Evolutionary conservation across 2,113 vertebrate species (phyloP), one percentile per base, ranked within the genome.

Genomic region (Myiagra hebetior): DNA sequence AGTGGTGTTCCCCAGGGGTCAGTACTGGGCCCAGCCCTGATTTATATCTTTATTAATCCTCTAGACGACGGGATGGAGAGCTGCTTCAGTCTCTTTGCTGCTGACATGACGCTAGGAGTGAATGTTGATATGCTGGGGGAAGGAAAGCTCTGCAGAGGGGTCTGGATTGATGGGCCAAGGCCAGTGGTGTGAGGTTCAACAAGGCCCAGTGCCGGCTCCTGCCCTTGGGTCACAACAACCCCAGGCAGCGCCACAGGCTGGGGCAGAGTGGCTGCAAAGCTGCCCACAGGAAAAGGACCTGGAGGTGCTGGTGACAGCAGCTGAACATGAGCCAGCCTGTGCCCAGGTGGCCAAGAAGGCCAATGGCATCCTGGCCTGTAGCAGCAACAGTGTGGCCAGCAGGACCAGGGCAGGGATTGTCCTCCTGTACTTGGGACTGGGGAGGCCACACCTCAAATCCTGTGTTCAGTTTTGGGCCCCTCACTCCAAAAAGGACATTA

Each of bases 381-480:
- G 0, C 69, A 75, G 53, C 33, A 82, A 4, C 0, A 1, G 30
- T 41, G 53, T 75, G 62, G 46, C 10, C 47, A 62, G 62, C n/a
- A 83, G 70, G 46, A 42, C 2, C 13, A 75, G 37, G 28, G 28
- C 46, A 60, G n/a, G 12, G 47, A 69, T 26, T 46, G 28, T 12
- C 6, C 11, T 3, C 20, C 37, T 39, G 9, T 46, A 5, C 24
- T 30, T 0, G 0, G 22, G 7, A 9, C 6, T 35, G 20, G 10
- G 12, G 69, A 74, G 28, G 24, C 3, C 0, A 0, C 9, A 60
- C 21, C 16, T 53, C 14, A 6, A 31, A 47, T 19, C 14, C 30
- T 55, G 7, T 13, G 14, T 4, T 0, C 3, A 19, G 0, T 53
- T 75, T 2, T 82, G 20, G 15, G 28, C 6, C 9, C 0, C 1